Conservation (phyloP, 2,797 vertebrate genomes). For the Phoeniculus purpureus region DNA sequence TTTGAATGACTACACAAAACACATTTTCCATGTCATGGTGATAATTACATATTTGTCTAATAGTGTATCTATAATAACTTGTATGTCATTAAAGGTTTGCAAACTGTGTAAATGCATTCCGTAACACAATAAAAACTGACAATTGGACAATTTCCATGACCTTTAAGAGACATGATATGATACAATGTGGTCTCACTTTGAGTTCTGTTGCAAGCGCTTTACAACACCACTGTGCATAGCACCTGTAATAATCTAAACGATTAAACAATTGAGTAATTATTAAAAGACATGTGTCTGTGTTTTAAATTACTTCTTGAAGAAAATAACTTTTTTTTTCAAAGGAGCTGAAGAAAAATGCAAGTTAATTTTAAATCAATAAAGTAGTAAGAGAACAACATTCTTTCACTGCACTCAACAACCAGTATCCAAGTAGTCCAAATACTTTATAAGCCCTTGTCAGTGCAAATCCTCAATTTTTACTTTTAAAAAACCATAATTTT, state of each 20-base stretch:
- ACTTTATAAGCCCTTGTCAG: neutral
- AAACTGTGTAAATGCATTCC: constrained; percentile 5
- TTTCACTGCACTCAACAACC: neutral
- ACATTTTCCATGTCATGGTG: neutral
- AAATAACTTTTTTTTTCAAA: neutral
- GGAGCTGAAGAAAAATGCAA: constrained; percentile 30
- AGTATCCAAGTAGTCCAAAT: neutral
- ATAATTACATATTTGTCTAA: neutral
- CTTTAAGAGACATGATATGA: neutral
- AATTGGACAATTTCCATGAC: neutral
- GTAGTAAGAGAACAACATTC: neutral
- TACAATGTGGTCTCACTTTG: neutral
- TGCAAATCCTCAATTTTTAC: neutral
- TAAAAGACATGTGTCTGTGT: constrained; percentile 25
- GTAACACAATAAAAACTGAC: neutral
- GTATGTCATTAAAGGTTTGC: neutral
- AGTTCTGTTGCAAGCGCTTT: constrained; percentile 14
- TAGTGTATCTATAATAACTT: neutral
- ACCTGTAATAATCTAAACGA: constrained; percentile 11
- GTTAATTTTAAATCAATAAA: neutral
- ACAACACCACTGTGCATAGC: neutral
- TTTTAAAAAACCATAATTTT: neutral
- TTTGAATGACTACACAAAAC: neutral
- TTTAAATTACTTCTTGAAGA: constrained; percentile 14
- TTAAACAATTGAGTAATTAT: neutral